These are phyloP conservation scores for Spea hammondii DNA, from an alignment of 2,797 vertebrate genomes.

Conservation along the genomic window DNA sequence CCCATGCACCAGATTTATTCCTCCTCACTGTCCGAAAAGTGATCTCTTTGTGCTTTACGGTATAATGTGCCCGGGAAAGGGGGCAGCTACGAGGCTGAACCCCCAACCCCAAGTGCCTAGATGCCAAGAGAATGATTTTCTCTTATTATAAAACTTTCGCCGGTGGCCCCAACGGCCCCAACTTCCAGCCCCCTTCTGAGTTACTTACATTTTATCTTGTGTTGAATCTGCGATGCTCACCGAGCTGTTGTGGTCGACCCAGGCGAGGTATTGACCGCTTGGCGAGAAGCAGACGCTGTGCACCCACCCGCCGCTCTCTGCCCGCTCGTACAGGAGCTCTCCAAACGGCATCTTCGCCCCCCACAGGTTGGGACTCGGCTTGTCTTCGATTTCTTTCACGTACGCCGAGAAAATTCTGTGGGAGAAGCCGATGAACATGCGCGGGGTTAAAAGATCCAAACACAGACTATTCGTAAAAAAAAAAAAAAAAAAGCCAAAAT, in stretches of 20 bases:
- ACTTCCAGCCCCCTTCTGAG: no score
- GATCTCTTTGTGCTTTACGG: no score
- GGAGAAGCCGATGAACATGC: not conserved
- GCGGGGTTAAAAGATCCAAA: no score
- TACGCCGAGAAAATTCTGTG: conserved; percentile 74
- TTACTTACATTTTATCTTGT: conserved; percentile 71
- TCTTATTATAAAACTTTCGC: no score
- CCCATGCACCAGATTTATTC: no score
- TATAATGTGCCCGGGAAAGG: no score
- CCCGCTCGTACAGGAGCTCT: conserved; percentile 69
- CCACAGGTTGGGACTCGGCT: conserved; percentile 76
- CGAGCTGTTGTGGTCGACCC: conserved; percentile 77
- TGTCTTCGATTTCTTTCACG: conserved; percentile 81
- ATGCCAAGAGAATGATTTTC: no score
- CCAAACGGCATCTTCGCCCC: conserved; percentile 80
- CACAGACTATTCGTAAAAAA: no score
- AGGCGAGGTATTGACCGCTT: conserved; percentile 73
- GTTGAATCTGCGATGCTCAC: conserved; percentile 70
- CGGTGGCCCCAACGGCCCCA: no score
- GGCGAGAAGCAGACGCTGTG: conserved; percentile 76
- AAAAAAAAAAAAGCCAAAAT: not conserved
- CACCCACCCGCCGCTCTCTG: conserved; percentile 75
- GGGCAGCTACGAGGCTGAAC: no score
- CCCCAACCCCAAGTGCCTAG: no score
- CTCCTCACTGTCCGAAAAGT: no score